A percentile compares a stretch with the other conserved stretches of the same genome.
These are phyloP conservation scores for Melitaea athalia DNA, from an alignment of 2,888 invertebrate species.

Conservation along the genomic window DNA sequence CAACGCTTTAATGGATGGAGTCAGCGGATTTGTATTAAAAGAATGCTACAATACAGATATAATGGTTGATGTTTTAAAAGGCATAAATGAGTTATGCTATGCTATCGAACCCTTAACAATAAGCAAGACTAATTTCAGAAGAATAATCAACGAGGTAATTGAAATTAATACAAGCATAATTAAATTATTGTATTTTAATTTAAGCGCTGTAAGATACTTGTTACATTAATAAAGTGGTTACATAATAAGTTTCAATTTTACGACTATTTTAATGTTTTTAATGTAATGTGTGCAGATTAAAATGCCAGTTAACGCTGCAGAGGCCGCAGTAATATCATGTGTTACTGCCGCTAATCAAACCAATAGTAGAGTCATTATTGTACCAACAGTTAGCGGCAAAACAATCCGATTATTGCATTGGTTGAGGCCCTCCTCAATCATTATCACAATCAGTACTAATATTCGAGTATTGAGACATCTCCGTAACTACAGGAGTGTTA, in stretches of 20 bases:
- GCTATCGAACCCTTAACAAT: constrained; percentile 55
- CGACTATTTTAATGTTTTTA: too few species aligned
- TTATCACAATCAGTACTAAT: constrained; percentile 84
- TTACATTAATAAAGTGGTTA: background rate
- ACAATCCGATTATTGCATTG: constrained; percentile 83
- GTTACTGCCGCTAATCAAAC: constrained; percentile 53
- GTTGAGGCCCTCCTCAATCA: constrained; percentile 84
- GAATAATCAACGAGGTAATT: constrained; percentile 52
- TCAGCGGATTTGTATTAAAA: constrained; percentile 58
- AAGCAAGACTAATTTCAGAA: constrained; percentile 50
- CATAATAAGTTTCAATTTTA: background rate
- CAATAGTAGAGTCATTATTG: constrained; percentile 78
- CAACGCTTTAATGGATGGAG: constrained; percentile 63
- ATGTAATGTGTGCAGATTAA: constrained; percentile 47
- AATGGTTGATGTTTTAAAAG: constrained; percentile 47
- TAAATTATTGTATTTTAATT: background rate
- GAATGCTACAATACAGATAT: constrained; percentile 46
- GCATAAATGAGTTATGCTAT: constrained; percentile 56
- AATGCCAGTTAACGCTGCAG: constrained; percentile 65
- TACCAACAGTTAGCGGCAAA: constrained; percentile 83
- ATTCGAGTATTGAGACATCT: constrained; percentile 81
- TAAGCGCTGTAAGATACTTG: background rate
- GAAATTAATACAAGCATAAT: background rate
- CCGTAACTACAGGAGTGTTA: constrained; percentile 82
- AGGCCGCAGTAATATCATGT: constrained; percentile 58